Evolutionary conservation across 2,113 vertebrate genomes (phyloP), one percentile per base, ranked within the genome.

Genomic region (Otus sunia): DNA sequence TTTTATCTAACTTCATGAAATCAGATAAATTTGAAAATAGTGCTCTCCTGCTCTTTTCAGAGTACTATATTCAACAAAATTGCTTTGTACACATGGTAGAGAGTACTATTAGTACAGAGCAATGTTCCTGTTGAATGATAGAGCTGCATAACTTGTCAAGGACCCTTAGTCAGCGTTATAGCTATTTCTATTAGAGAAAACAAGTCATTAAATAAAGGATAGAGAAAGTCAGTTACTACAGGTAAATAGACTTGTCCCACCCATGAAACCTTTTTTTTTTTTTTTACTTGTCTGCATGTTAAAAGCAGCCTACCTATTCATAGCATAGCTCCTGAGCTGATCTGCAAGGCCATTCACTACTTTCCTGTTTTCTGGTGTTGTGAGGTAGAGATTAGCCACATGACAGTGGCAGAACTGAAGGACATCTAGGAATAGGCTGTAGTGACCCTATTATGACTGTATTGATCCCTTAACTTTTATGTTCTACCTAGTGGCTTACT

Each of bases 381-480:
- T 18, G 11, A 82, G 30, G 39, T 7, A 45, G 68, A 58, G 63
- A 18, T 77, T 11, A 79, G 25, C 71, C n/a, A 9, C 4, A 3
- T 20, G 23, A 10, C 43, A 12, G 20, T 37, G 53, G 37, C 50
- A 29, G 41, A 75, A 62, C 37, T 47, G 49, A 56, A 45, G 43
- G 59, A 32, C n/a, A 3, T 29, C 15, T 12, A 13, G 34, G 22
- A 39, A 64, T 12, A 41, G 34, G 16, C 55, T 67, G 10, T 18
- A 52, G 34, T 30, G 52, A 36, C 29, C 32, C 32, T 43, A 0
- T 56, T 53, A n/a, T 0, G 0, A 5, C 6, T 12, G 0, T 47
- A 9, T 9, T 41, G 18, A 9, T 56, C 39, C 19, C 15, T 78
- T 56, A 50, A 18, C 12, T 67, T 20, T 69, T 52, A 2, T 1